Conservation (phyloP, 2,113 vertebrate genomes). For the Hippocampus guttulatus region DNA sequence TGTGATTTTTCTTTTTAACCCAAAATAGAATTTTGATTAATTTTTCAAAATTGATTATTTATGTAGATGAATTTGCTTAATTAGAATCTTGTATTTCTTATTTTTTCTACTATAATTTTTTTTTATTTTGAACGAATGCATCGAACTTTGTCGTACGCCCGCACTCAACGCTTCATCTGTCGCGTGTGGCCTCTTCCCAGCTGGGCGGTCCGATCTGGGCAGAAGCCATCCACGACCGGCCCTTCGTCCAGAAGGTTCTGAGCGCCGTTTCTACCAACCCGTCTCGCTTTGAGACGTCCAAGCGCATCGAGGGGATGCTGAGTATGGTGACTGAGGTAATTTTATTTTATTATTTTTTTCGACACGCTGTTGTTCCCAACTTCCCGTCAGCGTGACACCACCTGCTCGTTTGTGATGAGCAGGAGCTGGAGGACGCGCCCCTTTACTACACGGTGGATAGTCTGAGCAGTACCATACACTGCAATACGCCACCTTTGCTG, state of each 20-base stretch:
- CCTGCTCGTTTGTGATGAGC: conserved; percentile 8
- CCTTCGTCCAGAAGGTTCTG: conserved; percentile 79
- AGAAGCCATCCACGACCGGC: conserved; percentile 78
- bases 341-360: background rate
- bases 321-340: conserved; percentile 85
- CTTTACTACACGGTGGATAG: conserved; percentile 82
- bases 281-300: conserved; percentile 77
- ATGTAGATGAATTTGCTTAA: too few relatives aligned
- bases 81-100: too few relatives aligned
- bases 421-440: conserved; percentile 82
- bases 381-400: background rate
- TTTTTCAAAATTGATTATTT: too few relatives aligned
- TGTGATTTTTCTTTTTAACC: too few relatives aligned
- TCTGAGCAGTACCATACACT: conserved; percentile 75
- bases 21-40: too few relatives aligned
- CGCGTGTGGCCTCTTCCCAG: conserved; percentile 51
- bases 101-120: too few relatives aligned
- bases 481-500: conserved; percentile 74
- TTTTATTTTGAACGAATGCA: too few relatives aligned
- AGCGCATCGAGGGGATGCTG: conserved; percentile 82
- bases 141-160: background rate
- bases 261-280: conserved; percentile 76
- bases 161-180: background rate
- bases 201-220: conserved; percentile 87
- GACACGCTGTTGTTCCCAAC: background rate